phyloP scores from a whole-genome alignment of 1,140 invertebrate species.

The Anoplolepis gracilipes region DNA sequence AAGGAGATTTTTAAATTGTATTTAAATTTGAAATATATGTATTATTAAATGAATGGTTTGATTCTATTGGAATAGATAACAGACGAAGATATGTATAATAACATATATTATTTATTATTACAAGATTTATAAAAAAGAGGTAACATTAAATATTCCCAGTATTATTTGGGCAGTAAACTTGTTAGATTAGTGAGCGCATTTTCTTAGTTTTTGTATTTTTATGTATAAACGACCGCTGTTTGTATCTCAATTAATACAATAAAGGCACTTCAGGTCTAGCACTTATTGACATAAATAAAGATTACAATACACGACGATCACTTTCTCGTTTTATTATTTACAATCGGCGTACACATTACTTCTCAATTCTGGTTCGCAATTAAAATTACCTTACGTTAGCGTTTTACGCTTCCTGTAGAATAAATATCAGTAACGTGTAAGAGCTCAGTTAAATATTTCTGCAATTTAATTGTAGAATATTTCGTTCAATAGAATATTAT shows the following conservation, averaged over 20 bases:
- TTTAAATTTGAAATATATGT: constrained; percentile 14
- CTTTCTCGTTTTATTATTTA: constrained; percentile 68
- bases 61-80: not conserved
- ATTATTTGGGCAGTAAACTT: constrained; percentile 58
- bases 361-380: constrained; percentile 1
- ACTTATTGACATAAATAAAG: constrained; percentile 66
- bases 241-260: constrained; percentile 67
- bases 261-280: constrained; percentile 74
- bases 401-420: not conserved
- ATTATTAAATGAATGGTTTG: constrained; percentile 7
- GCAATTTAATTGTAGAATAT: constrained; percentile 24
- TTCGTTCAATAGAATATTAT: constrained; percentile 31
- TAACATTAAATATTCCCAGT: constrained; percentile 66
- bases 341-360: constrained; percentile 52
- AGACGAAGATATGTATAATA: constrained; percentile 5
- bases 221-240: constrained; percentile 63
- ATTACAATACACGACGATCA: constrained; percentile 55
- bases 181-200: constrained; percentile 60
- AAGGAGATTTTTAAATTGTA: not conserved
- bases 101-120: constrained; percentile 65
- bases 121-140: constrained; percentile 68
- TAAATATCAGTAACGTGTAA: constrained; percentile 27
- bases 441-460: not conserved
- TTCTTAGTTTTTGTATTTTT: constrained; percentile 49
- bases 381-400: constrained; percentile 37